Conservation (phyloP, 1,140 invertebrate genomes). For the Drosophila suzukii region DNA sequence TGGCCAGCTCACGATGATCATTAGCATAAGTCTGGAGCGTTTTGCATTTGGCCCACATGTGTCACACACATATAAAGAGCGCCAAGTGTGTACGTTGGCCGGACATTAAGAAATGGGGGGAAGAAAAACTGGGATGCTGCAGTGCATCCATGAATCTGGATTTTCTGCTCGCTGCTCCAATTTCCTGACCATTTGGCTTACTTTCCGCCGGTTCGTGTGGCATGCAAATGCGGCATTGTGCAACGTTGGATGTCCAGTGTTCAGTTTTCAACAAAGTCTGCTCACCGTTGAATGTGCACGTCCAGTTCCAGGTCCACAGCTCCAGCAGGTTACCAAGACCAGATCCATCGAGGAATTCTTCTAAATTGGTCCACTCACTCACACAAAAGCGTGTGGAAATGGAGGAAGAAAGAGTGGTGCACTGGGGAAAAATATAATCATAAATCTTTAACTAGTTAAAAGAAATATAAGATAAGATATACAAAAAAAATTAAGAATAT, state of each 20-base stretch:
- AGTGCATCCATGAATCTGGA: conserved; percentile 31
- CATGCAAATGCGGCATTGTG: conserved; percentile 71
- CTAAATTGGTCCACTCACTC: conserved; percentile 43
- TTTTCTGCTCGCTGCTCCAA: conserved; percentile 51
- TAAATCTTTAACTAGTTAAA: too few relatives aligned
- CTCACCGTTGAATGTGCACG: conserved; percentile 6
- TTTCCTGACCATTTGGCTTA: conserved; percentile 79
- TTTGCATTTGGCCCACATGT: conserved; percentile 68
- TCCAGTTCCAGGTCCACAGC: conserved; percentile 24
- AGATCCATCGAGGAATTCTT: conserved; percentile 38
- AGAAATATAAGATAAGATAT: too few relatives aligned
- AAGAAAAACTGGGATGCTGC: conserved; percentile 18
- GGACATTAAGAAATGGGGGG: background rate
- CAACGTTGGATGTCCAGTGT: conserved; percentile 43
- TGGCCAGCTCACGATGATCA: conserved; percentile 19
- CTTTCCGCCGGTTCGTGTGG: conserved; percentile 47
- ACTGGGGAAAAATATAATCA: conserved; percentile 7
- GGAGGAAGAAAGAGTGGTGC: background rate
- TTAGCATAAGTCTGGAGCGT: conserved; percentile 15
- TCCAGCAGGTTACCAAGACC: conserved; percentile 24
- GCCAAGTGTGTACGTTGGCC: conserved; percentile 60
- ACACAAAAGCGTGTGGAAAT: background rate
- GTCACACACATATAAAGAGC: conserved; percentile 47
- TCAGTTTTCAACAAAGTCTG: background rate
- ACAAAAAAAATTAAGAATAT: too few relatives aligned